Percentiles rank a stretch among this genome's conserved stretches.
Evolutionary conservation across 2,888 invertebrate genomes (phyloP).

Genomic region (Neocrepidodera transversa): DNA sequence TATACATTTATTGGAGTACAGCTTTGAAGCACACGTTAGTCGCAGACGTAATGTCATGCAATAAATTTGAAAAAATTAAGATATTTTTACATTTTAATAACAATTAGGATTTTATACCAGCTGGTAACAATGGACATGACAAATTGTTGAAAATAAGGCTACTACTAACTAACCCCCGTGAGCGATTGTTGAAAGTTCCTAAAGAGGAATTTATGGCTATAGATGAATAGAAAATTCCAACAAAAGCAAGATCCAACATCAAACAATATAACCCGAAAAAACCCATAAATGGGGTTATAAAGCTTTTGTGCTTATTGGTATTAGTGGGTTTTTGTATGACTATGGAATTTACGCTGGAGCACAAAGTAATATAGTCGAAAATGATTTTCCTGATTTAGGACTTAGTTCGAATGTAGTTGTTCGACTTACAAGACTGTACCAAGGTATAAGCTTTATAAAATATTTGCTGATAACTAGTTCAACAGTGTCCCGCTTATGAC

Average conservation of each 20-base stretch:
- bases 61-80: slow-evolving; percentile 2
- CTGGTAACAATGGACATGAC: not conserved
- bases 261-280: slow-evolving; percentile 36
- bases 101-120: slow-evolving; percentile 1
- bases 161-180: not conserved
- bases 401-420: no score
- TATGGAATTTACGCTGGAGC: slow-evolving; percentile 16
- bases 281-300: slow-evolving; percentile 34
- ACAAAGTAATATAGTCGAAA: no score
- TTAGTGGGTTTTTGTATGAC: no score
- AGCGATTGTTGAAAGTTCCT: slow-evolving; percentile 31
- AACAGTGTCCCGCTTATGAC: no score
- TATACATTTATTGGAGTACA: no score
- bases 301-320: slow-evolving; percentile 29
- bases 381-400: no score
- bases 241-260: slow-evolving; percentile 32
- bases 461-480: no score
- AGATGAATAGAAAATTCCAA: no score
- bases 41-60: not conserved
- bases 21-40: not conserved
- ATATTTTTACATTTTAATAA: not conserved
- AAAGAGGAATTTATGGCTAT: no score
- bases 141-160: not conserved
- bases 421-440: no score
- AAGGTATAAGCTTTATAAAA: no score